These are phyloP conservation scores for Chelon labrosus DNA, from an alignment of 2,797 vertebrate species.

Conservation along the genomic window DNA sequence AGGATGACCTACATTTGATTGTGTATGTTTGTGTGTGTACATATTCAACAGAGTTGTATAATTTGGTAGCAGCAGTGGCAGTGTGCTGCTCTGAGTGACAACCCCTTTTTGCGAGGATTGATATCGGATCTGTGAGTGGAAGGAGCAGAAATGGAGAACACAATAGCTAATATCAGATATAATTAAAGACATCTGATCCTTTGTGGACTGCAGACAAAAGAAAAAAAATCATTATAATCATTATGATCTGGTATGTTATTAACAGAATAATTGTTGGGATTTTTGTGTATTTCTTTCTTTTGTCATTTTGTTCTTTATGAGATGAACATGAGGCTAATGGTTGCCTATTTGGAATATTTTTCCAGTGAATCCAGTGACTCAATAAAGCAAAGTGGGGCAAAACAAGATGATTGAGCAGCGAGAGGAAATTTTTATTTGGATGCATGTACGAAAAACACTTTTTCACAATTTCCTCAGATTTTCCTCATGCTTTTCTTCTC, in stretches of 20 bases:
- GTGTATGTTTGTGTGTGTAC: slow-evolving; percentile 63
- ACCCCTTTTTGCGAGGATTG: slow-evolving; percentile 2
- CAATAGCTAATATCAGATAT: slow-evolving; percentile 11
- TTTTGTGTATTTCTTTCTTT: slow-evolving; percentile 32
- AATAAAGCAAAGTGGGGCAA: slow-evolving; percentile 1
- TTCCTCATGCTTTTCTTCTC: slow-evolving; percentile 46
- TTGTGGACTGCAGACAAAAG: slow-evolving; percentile 28
- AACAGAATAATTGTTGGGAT: slow-evolving; percentile 16
- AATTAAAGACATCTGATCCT: slow-evolving; percentile 22
- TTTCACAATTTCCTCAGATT: background rate
- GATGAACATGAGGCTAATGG: slow-evolving; percentile 27
- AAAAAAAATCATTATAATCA: slow-evolving; percentile 27
- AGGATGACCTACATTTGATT: slow-evolving; percentile 61
- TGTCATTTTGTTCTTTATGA: slow-evolving; percentile 27
- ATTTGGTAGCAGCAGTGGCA: slow-evolving; percentile 33
- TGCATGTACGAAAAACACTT: background rate
- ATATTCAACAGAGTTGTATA: slow-evolving; percentile 65
- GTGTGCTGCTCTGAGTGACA: slow-evolving; percentile 24
- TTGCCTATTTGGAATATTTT: slow-evolving; percentile 22
- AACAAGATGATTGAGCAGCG: background rate
- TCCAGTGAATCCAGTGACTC: slow-evolving; percentile 24
- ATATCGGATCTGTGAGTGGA: slow-evolving; percentile 7
- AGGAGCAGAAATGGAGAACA: slow-evolving; percentile 14
- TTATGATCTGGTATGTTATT: slow-evolving; percentile 40
- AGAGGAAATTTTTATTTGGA: background rate